Conservation (phyloP, 92 coral and sea anemone species). For the Bergia sp. region DNA sequence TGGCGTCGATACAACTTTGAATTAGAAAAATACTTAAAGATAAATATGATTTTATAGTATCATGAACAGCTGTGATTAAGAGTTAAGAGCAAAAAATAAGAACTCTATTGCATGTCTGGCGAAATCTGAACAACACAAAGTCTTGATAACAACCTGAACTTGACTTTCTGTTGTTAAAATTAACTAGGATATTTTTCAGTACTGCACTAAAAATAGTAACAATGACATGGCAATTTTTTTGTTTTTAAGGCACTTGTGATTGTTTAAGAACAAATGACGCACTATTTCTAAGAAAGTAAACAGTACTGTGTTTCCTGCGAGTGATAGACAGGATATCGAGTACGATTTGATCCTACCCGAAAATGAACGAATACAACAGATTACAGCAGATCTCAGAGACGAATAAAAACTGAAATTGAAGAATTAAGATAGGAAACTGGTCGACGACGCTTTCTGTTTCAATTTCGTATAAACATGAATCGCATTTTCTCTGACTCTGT, state of each 20-base stretch:
- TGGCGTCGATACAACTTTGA: too few relatives aligned
- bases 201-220: not conserved
- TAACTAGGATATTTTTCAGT: not conserved
- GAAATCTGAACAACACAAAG: not conserved
- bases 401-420: too few relatives aligned
- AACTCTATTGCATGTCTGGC: not conserved
- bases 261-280: not conserved
- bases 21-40: too few relatives aligned
- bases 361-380: too few relatives aligned
- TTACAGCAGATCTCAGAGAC: too few relatives aligned
- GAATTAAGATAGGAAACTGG: too few relatives aligned
- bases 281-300: not conserved
- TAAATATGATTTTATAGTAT: too few relatives aligned
- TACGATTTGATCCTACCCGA: not conserved
- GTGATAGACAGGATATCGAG: not conserved
- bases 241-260: not conserved
- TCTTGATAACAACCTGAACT: not conserved
- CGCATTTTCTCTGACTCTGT: too few relatives aligned
- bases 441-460: too few relatives aligned
- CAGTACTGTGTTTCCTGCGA: not conserved
- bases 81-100: not conserved
- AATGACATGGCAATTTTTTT: not conserved
- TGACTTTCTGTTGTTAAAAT: not conserved
- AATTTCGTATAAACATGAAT: too few relatives aligned
- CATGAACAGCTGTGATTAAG: not conserved